Evolutionary conservation across 2,888 invertebrate species (phyloP), one percentile per base, ranked within the genome.

Genomic region (Phengaris alcon): DNA sequence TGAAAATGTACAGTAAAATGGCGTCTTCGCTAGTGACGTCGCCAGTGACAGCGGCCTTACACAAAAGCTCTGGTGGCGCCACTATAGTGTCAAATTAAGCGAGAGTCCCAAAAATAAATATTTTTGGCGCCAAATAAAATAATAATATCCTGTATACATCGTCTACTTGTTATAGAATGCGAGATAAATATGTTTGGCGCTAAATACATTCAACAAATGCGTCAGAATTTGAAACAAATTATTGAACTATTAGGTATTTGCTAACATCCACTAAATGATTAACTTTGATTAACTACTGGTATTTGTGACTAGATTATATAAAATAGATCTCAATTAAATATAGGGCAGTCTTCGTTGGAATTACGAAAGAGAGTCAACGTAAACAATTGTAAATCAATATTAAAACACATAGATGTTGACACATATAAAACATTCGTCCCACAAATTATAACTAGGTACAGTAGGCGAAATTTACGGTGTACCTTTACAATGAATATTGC

Each of bases 291-390:
- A 88, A 90, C 91, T 89, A 89, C 88, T 89, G 89, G 90, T 89
- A 89, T 88, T 87, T 89, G 89, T 90, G 90, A 87, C 90, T 92
- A 92, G 86, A 87, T 89, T 90, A 91, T 91, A 92, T 89, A 93
- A 93, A 93, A 93, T 92, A 93, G 89, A 90, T 91, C 86, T 91
- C 90, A 91, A 91, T 91, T 92, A 92, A 91, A 88, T 90, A 90
- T 92, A 93, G 91, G 93, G 91, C 93, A 93, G 93, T 93, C 93
- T 93, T 93, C 86, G 89, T 91, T 92, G 92, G 91, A 91, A 88
- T 90, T 90, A 90, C 90, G 90, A 90, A 88, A 90, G 86, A 89
- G 85, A 85, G 85, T 88, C 84, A 90, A 90, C 87, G 82, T 85
- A 91, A 90, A 90, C 87, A 82, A 86, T 88, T 89, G 87, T 89